Conservation (phyloP, 2,797 vertebrate genomes). For the Champsocephalus gunnari region DNA sequence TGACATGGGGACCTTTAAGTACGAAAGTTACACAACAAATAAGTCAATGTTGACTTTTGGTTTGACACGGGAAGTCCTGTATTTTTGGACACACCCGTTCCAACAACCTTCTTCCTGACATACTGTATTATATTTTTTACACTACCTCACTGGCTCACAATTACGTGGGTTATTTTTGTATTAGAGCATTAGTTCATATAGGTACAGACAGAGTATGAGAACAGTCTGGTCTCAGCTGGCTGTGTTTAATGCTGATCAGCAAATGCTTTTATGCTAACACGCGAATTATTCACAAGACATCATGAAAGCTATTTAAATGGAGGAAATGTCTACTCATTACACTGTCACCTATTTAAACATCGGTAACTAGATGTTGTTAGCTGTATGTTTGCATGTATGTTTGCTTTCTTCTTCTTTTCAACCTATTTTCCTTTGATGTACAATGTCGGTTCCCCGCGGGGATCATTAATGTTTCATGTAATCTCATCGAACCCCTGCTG, state of each 20-base stretch:
- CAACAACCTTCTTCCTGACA: too few relatives aligned
- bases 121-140: too few relatives aligned
- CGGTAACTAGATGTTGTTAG: background rate
- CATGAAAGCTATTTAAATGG: background rate
- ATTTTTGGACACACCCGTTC: too few relatives aligned
- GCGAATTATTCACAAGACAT: background rate
- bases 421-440: conserved; percentile 29
- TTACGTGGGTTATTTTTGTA: too few relatives aligned
- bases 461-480: conserved; percentile 71
- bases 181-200: too few relatives aligned
- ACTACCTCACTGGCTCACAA: too few relatives aligned
- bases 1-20: too few relatives aligned
- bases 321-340: background rate
- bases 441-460: conserved; percentile 48
- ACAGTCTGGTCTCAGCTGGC: too few relatives aligned
- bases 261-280: background rate
- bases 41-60: too few relatives aligned
- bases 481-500: conserved; percentile 68
- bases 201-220: too few relatives aligned
- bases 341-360: background rate
- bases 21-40: too few relatives aligned
- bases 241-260: background rate
- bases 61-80: too few relatives aligned
- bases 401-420: conserved; percentile 10
- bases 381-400: conserved; percentile 14